Conservation (phyloP, 2,797 vertebrate species). For the Alcedo quadribrachys region DNA sequence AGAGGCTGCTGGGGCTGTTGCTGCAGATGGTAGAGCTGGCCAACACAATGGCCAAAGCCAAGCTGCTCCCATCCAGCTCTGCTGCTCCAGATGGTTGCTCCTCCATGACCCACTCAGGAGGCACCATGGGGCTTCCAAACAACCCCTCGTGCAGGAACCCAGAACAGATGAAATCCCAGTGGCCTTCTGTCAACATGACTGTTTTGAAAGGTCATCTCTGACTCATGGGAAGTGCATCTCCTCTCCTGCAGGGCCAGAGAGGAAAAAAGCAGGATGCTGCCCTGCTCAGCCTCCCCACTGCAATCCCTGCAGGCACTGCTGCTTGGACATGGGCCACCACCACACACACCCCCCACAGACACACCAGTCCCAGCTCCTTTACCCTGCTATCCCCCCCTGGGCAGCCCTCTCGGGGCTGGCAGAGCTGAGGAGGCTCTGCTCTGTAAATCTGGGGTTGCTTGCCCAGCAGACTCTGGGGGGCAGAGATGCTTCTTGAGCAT, state of each 20-base stretch:
- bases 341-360: rapidly evolving
- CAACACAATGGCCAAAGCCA: rapidly evolving
- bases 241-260: not conserved
- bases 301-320: not conserved
- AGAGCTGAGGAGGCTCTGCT: not conserved
- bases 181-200: not conserved
- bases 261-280: not conserved
- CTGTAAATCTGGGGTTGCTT: not conserved
- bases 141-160: not conserved
- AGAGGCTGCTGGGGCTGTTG: not conserved
- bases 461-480: not conserved
- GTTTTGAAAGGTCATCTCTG: constrained; percentile 10
- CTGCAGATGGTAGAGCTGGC: not conserved
- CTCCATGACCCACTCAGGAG: not conserved
- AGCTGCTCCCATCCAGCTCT: not conserved
- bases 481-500: not conserved
- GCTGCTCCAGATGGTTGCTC: not conserved
- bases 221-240: not conserved
- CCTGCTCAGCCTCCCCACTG: rapidly evolving
- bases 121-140: rapidly evolving
- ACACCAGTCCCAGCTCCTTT: not conserved
- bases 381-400: rapidly evolving
- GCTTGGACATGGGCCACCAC: not conserved
- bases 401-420: not conserved
- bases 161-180: not conserved